Evolutionary conservation across 2,113 vertebrate species (phyloP).

Genomic region (Pteropus alecto): DNA sequence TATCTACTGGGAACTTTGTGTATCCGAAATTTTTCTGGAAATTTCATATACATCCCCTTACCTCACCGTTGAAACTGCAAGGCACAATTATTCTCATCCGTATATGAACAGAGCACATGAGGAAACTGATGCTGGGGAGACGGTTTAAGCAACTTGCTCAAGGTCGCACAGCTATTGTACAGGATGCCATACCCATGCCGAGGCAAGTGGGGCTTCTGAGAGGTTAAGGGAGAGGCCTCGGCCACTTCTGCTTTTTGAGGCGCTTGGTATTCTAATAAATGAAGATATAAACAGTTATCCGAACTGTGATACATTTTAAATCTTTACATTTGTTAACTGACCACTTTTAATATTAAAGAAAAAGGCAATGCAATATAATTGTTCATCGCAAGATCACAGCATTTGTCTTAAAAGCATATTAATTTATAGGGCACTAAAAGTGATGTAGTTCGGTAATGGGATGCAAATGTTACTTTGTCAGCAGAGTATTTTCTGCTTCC

Average conservation of each 20-base stretch:
- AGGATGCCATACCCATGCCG: not conserved
- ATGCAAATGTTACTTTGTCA: not conserved
- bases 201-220: not conserved
- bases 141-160: not conserved
- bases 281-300: not conserved
- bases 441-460: not conserved
- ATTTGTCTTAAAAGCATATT: conserved; percentile 11
- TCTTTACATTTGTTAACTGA: not conserved
- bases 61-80: not conserved
- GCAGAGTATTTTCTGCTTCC: not conserved
- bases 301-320: not conserved
- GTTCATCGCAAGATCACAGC: not conserved
- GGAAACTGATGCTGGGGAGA: not conserved
- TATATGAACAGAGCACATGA: not conserved
- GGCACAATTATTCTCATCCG: not conserved
- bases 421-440: not conserved
- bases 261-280: not conserved
- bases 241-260: not conserved
- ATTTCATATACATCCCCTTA: not conserved
- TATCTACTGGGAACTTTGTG: not conserved
- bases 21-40: not conserved
- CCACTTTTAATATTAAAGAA: not conserved
- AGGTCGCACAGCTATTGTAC: not conserved
- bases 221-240: not conserved
- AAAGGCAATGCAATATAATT: not conserved